Evolutionary conservation across 2,888 invertebrate genomes (phyloP), one percentile per base, ranked within the genome.

Genomic region (Hypolimnas misippus): DNA sequence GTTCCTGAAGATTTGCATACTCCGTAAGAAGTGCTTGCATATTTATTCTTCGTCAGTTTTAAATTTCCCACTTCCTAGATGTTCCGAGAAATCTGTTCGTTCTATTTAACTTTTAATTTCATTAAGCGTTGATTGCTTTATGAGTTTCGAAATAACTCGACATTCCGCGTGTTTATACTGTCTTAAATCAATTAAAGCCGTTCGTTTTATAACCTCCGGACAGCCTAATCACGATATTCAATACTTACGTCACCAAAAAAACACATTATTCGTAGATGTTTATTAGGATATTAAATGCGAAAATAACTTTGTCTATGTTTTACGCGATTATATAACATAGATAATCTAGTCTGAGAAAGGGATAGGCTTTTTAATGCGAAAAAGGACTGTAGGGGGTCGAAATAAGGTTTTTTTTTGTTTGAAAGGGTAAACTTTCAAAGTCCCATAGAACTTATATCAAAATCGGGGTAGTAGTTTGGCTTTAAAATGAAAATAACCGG

Each of bases 41-140:
- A 56, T 56, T 56, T 56, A 53, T 38, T 38, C 40, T 53, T 38
- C 14, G 53, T 42, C 21, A 33, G 19, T 53, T 40, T 53, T 35
- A 35, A 35, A 16, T 42, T 19, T 17, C 8, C 5, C 21, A 19
- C 21, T 4, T n/a, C 21, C 46, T n/a, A 21, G 21, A 25, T 46
- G n/a, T 46, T 46, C n/a, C 19, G 29, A 40, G 42, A 44, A 58
- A 16, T 58, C 42, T 44, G 51, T 51, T 33, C 35, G 10, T 38
- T 38, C 12, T 58, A 46, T 52, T 60, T 54, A 54, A 60, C 60
- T 54, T 60, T 60, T 38, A 60, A 60, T 31, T 60, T 60, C 53
- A 60, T 54, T 60, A 54, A 53, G 25, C 60, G 46, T 60, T 53
- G 60, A 60, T 60, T 60, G 54, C 60, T 60, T 53, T 33, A 46